A percentile compares a stretch with the other conserved stretches of the same genome.
Conservation (phyloP, 2,888 invertebrate species). For the Prosopocoilus inquinatus region DNA sequence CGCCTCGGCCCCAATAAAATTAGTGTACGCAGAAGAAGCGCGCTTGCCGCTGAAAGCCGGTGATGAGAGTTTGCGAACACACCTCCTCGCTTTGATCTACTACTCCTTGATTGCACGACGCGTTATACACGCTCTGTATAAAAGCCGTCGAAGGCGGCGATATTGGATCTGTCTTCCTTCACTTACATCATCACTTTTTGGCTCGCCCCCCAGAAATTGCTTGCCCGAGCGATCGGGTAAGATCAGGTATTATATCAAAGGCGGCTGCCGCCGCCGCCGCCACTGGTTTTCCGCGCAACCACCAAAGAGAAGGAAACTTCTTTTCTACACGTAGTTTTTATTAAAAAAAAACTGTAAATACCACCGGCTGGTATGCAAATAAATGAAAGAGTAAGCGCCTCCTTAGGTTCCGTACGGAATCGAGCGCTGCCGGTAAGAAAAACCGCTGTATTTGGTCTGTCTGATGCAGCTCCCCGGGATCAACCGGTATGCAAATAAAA, state of each 20-base stretch:
- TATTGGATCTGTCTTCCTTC: conserved; percentile 5
- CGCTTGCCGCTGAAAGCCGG: neutral
- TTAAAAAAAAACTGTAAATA: no score
- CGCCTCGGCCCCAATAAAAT: neutral
- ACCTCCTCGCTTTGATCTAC: conserved; percentile 42
- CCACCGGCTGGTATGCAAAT: no score
- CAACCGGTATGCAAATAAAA: conserved; percentile 29
- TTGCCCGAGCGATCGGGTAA: no score
- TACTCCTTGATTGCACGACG: conserved; percentile 36
- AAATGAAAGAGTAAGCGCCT: no score
- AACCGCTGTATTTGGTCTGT: conserved; percentile 13
- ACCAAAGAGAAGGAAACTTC: no score
- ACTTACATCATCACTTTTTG: conserved; percentile 1
- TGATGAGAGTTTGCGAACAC: conserved; percentile 39
- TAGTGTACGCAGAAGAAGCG: neutral
- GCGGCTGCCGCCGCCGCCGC: no score
- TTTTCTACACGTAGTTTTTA: no score
- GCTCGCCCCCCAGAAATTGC: neutral
- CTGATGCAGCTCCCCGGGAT: conserved; percentile 25
- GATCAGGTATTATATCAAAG: no score
- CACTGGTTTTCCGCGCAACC: no score
- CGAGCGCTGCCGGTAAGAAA: neutral
- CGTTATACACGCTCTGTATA: conserved; percentile 3
- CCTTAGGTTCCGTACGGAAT: no score
- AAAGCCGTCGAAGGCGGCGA: neutral